Evolutionary conservation across 2,113 vertebrate genomes (phyloP), one percentile per base, ranked within the genome.

Genomic region (Pteronura brasiliensis): DNA sequence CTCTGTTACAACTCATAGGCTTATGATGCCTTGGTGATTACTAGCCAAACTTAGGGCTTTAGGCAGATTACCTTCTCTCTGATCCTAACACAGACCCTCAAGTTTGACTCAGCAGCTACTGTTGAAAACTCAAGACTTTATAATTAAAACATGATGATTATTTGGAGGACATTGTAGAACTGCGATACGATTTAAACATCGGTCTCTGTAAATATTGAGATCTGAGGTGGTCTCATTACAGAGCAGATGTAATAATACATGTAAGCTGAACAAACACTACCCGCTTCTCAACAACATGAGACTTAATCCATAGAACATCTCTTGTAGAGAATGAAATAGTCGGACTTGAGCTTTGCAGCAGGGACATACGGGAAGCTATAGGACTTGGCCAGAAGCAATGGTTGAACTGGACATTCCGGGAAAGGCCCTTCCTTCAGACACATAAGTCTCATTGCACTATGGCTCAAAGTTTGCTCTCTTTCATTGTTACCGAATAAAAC

Each of bases 291-390:
- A 93, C 93, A 63, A 14, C 84, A 81, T 77, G 81, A 90, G 85
- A 96, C 92, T 55, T 96, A 96, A 97, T 93, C 71, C 94, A 90
- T 85, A 89, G 83, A 67, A 69, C 59, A 42, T 61, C 47, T 55
- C 86, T 74, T 63, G 47, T 39, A 96, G 85, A 63, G 52, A 80
- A 97, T 95, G 72, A 96, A 94, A 79, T 92, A 94, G 88, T 94
- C 87, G 89, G 93, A 96, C 63, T 72, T 90, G 83, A 92, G 34
- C 71, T 96, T 90, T 76, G 74, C 36, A 39, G 42, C 63, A 91
- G 21, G 82, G 72, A 92, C 13, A 11, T 11, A 82, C n/a, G 14
- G 83, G 81, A 44, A 87, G 36, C 82, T 63, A 12, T 17, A 71
- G 34, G 77, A 90, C 52, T 52, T 76, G 69, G 87, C 67, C 4